Base-by-base conservation (phyloP, 2,113 vertebrate genomes). In the Cinclus cinclus region DNA sequence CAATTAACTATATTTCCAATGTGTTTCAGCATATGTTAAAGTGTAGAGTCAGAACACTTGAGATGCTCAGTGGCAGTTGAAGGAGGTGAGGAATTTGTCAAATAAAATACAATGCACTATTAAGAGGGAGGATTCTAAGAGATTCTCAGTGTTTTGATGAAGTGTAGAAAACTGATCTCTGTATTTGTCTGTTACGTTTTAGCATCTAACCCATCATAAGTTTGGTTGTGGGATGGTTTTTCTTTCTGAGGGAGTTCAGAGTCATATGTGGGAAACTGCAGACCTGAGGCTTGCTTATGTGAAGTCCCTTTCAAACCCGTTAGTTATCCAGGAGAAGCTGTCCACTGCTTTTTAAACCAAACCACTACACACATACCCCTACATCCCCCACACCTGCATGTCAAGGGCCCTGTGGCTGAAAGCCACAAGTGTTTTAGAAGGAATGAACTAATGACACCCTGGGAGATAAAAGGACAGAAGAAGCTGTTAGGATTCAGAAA, bases 11-110 rank as follows among this genome's bases (percentile, higher is more conserved):
- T 33, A 35, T 87, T 82, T 87, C n/a, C 70, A 23, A 8, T 39
- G 39, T 2, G 0, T 78, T 94, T 30, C 15, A 33, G 20, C 0
- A 0, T 39, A 10, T 79, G 18, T 65, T 58, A 27, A 74, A 73
- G 24, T 25, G 16, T 31, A 37, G 47, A 60, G 22, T 74, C 24
- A 39, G 49, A 63, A 47, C 8, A 35, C 42, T 69, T 28, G 18
- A 73, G 25, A 47, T 85, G 58, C 44, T 64, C 27, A 33, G 6
- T 28, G 11, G 13, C 56, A 91, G 28, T 2, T 70, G 49, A 63
- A 91, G 59, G 49, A 46, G 14, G 7, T 1, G 8, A 92, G 21
- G 16, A 76, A 56, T 71, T 20, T 75, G 35, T n/a, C 27, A 60
- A 33, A 33, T 78, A 24, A 67, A 84, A 56, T 50, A 76, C 35